Conservation (phyloP, 2,113 vertebrate species). For the Leucosticte australis region DNA sequence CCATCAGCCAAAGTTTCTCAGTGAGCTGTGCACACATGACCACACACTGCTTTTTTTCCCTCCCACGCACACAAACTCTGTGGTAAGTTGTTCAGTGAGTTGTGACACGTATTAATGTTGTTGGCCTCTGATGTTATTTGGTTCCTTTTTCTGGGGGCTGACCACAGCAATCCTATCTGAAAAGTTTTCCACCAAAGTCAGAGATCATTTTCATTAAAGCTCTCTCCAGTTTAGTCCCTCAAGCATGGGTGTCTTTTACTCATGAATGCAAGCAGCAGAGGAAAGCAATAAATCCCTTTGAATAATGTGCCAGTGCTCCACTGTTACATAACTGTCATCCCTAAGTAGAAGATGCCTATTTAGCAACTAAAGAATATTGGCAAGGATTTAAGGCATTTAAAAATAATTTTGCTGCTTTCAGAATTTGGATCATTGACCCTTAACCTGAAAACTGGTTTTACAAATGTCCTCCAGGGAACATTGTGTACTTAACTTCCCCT, state of each 20-base stretch:
- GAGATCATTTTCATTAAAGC: not conserved
- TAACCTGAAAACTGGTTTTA: not conserved
- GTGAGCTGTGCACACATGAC: not conserved
- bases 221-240: not conserved
- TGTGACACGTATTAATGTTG: not conserved
- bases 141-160: not conserved
- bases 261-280: not conserved
- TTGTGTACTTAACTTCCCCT: not conserved
- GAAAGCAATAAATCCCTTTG: not conserved
- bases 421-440: not conserved
- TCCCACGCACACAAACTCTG: not conserved
- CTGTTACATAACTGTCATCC: not conserved
- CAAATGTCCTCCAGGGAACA: not conserved
- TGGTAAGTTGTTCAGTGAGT: not conserved
- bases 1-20: not conserved
- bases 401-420: not conserved
- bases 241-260: not conserved
- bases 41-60: not conserved
- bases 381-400: not conserved
- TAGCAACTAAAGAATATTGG: not conserved
- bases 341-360: not conserved
- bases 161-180: not conserved
- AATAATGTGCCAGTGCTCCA: not conserved
- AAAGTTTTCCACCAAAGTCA: not conserved
- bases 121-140: not conserved